Conservation (phyloP, 2,113 vertebrate species). For the Anoplopoma fimbria region DNA sequence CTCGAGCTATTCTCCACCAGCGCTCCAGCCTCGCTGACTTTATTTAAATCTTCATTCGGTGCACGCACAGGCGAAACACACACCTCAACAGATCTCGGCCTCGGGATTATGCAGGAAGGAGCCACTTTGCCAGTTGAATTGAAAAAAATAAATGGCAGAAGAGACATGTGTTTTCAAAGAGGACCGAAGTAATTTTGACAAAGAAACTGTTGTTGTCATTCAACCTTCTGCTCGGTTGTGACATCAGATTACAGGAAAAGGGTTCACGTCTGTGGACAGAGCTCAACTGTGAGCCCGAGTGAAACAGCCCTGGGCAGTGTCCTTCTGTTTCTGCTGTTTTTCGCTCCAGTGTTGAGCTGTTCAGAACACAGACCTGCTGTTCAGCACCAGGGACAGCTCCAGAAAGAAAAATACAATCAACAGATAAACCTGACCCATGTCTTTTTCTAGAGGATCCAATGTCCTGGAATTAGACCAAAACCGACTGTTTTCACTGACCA, state of each 20-base stretch:
- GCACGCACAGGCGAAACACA: background rate
- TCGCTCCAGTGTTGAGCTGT: background rate
- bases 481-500: background rate
- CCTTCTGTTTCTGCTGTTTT: background rate
- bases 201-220: background rate
- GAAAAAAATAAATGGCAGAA: background rate
- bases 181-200: background rate
- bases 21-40: background rate
- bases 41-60: background rate
- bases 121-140: background rate
- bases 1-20: background rate
- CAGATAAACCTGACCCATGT: conserved; percentile 19
- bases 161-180: background rate
- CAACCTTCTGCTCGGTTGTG: background rate
- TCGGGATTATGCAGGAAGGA: background rate
- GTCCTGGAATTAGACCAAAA: background rate
- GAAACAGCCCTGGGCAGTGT: background rate
- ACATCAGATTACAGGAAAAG: conserved; percentile 7
- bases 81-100: background rate
- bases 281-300: background rate
- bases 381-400: conserved; percentile 8
- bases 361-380: conserved; percentile 4
- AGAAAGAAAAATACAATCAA: background rate
- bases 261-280: background rate
- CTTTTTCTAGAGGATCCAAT: background rate